Evolutionary conservation across 1,140 invertebrate species (phyloP).

Genomic region (Physella acuta): DNA sequence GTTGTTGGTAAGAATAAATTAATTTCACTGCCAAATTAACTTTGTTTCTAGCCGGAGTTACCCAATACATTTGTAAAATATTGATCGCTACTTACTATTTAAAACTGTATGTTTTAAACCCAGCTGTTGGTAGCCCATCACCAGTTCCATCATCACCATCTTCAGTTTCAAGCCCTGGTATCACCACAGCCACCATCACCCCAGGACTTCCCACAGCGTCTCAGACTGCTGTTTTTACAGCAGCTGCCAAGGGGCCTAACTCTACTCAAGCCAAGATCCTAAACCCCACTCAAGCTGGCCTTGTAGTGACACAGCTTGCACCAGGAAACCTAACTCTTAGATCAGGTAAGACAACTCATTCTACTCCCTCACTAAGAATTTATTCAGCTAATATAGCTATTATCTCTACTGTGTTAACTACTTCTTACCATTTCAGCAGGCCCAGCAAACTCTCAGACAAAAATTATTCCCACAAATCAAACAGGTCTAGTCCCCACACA

Average conservation of each 20-base stretch:
- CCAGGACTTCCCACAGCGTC: conserved; percentile 5
- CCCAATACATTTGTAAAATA: neutral
- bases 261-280: conserved; percentile 40
- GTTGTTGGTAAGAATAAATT: conserved; percentile 12
- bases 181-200: conserved; percentile 1
- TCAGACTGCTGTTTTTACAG: conserved; percentile 10
- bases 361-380: no score
- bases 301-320: conserved; percentile 49
- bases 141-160: conserved; percentile 11
- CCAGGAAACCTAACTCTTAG: conserved; percentile 41
- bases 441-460: conserved; percentile 8
- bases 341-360: conserved; percentile 39
- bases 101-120: neutral
- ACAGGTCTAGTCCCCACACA: conserved; percentile 42
- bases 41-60: neutral
- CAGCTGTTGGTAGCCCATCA: conserved; percentile 15
- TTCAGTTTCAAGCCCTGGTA: conserved; percentile 15
- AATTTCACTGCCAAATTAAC: neutral
- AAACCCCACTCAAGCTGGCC: conserved; percentile 40
- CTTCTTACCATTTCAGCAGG: no score
- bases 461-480: conserved; percentile 35
- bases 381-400: no score
- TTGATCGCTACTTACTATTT: neutral
- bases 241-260: neutral
- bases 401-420: no score